Percentiles rank a stretch among this genome's conserved stretches.
These are phyloP conservation scores for Eulimnadia texana DNA, from an alignment of 1,140 invertebrate genomes.

Conservation along the genomic window DNA sequence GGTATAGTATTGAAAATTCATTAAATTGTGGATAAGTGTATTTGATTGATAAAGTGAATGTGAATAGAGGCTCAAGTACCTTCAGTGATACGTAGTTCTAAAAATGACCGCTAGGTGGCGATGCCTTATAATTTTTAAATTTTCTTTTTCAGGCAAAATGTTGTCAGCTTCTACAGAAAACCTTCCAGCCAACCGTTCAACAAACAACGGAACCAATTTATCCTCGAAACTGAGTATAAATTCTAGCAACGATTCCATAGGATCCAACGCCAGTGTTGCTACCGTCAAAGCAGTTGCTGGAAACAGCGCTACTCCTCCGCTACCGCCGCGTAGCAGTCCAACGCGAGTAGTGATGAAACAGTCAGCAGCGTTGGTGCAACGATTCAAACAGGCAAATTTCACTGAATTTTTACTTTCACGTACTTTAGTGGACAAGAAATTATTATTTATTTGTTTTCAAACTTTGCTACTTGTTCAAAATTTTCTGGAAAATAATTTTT, in stretches of 20 bases:
- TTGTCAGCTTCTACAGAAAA: conserved; percentile 17
- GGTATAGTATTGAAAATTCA: too few relatives aligned
- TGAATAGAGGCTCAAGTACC: too few relatives aligned
- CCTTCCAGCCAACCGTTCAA: neutral
- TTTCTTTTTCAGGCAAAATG: neutral
- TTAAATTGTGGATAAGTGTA: too few relatives aligned
- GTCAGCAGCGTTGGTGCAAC: neutral
- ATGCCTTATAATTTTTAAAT: too few relatives aligned
- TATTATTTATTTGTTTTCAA: too few relatives aligned
- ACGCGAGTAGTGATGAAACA: conserved; percentile 36
- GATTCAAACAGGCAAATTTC: neutral
- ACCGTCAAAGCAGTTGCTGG: conserved; percentile 22
- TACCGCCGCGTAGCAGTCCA: conserved; percentile 36
- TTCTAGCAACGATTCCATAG: conserved; percentile 24
- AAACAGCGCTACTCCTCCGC: conserved; percentile 30
- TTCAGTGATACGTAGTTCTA: too few relatives aligned
- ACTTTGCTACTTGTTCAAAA: too few relatives aligned
- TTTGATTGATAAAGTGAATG: too few relatives aligned
- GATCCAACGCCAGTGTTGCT: conserved; percentile 24
- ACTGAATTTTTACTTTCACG: neutral
- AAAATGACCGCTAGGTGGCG: too few relatives aligned
- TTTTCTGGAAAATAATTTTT: too few relatives aligned
- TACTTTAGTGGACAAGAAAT: too few relatives aligned
- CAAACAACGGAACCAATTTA: conserved; percentile 16
- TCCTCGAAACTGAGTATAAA: conserved; percentile 22